phyloP scores from a whole-genome alignment of 2,797 vertebrate genomes.

The Sylvia borin region DNA sequence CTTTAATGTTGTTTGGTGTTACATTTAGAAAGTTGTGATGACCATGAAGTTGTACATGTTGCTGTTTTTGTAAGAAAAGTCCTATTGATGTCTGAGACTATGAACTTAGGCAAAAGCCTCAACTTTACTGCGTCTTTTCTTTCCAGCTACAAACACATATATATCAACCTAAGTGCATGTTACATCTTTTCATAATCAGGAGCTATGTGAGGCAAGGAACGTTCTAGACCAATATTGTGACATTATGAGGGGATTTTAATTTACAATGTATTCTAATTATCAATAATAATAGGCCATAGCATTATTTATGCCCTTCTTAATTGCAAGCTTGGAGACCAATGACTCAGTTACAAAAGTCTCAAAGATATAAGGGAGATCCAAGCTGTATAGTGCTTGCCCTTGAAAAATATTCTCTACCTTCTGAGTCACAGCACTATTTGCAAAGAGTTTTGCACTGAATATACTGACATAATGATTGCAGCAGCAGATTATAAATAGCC shows the following conservation, averaged over 20 bases:
- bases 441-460: conserved; percentile 32
- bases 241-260: background rate
- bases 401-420: conserved; percentile 14
- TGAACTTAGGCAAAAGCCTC: background rate
- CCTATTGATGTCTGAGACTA: background rate
- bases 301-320: background rate
- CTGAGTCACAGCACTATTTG: conserved; percentile 41
- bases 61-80: background rate
- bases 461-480: conserved; percentile 43
- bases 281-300: background rate
- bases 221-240: background rate
- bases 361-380: background rate
- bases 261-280: background rate
- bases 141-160: background rate
- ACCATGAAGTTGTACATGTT: background rate
- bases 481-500: conserved; percentile 60
- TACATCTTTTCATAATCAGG: background rate
- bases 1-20: background rate
- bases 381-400: background rate
- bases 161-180: background rate
- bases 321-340: background rate
- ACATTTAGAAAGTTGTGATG: background rate
- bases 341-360: background rate
- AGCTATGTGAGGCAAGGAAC: background rate
- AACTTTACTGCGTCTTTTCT: background rate